Base-by-base conservation (phyloP, 2,888 invertebrate species). In the Clunio marinus region DNA sequence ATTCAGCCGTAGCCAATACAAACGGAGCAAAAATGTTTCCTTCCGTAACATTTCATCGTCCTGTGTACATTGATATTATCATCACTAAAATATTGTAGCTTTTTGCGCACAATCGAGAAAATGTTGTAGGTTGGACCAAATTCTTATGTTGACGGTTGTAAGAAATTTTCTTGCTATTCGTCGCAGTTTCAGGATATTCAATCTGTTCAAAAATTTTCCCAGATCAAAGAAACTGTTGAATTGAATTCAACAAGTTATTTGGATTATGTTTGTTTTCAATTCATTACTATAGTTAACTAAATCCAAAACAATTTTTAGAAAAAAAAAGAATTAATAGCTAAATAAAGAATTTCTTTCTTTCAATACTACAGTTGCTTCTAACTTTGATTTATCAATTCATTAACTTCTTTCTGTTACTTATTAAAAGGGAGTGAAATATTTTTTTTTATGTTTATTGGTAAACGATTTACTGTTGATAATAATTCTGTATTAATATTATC, bases 71-170 rank as follows among this genome's bases (percentile, higher is more conserved):
- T 27, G 27, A 7, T 24, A 57, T 57, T 27, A 24, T n/a, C n/a
- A n/a, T n/a, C n/a, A n/a, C n/a, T n/a, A 27, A 13, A n/a, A 59
- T n/a, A 8, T 5, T 1, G 63, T 24, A 27, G 22, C 37, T 24
- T 27, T 63, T 15, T 66, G 66, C 66, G 66, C 66, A 66, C 35
- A 46, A 66, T 51, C 66, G 66, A 28, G 25, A 37, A 25, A 32
- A 46, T 17, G 46, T 66, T 51, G 66, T 66, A 66, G 66, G 66
- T 66, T 66, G 66, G 66, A 20, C 66, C 66, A 55, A 66, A 65
- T 65, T 8, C 46, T 65, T 25, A 46, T 65, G 24, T 35, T 62
- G 41, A 2, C 13, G 24, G 55, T 66, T 66, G 66, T 66, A 55
- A 32, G 55, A n/a, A 66, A 55, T 66, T 51, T 66, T 55, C 55